A percentile compares a stretch with the other conserved stretches of the same genome.
Conservation (phyloP, 2,888 invertebrate genomes). For the Nemurella pictetii region DNA sequence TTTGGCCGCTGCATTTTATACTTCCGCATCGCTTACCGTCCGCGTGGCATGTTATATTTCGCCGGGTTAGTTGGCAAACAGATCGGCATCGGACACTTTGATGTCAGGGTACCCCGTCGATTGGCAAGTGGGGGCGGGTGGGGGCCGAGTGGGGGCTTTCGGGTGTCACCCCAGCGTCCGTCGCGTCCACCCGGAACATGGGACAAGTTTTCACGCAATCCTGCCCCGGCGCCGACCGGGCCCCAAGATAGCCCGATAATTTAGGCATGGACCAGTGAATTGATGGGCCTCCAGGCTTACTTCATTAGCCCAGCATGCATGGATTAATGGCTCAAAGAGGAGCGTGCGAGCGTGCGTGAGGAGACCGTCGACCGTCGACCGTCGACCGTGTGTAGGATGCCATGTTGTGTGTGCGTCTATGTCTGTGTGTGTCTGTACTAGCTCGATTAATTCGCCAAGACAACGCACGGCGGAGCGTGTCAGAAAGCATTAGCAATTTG, state of each 20-base stretch:
- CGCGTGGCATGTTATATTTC: neutral
- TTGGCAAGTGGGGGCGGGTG: neutral
- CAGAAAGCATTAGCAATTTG: neutral
- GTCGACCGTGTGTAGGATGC: neutral
- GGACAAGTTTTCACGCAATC: neutral
- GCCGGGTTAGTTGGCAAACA: neutral
- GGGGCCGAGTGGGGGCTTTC: neutral
- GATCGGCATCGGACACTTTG: neutral
- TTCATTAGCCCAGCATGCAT: constrained; percentile 1
- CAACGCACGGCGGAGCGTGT: neutral
- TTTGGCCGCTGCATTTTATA: neutral
- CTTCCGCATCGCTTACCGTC: neutral
- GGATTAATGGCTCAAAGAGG: neutral
- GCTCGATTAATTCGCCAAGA: neutral
- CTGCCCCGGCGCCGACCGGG: neutral
- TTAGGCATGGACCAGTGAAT: neutral
- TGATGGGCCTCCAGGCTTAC: constrained; percentile 8
- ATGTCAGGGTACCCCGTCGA: neutral
- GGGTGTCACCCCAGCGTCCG: neutral
- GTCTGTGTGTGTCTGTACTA: neutral
- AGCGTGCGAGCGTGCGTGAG: too few relatives aligned
- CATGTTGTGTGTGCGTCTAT: neutral
- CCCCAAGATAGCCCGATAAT: neutral
- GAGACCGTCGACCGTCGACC: neutral
- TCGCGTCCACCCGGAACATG: neutral